Base-by-base conservation (phyloP, 2,888 invertebrate genomes). In the Mesopsocus fuscifrons region DNA sequence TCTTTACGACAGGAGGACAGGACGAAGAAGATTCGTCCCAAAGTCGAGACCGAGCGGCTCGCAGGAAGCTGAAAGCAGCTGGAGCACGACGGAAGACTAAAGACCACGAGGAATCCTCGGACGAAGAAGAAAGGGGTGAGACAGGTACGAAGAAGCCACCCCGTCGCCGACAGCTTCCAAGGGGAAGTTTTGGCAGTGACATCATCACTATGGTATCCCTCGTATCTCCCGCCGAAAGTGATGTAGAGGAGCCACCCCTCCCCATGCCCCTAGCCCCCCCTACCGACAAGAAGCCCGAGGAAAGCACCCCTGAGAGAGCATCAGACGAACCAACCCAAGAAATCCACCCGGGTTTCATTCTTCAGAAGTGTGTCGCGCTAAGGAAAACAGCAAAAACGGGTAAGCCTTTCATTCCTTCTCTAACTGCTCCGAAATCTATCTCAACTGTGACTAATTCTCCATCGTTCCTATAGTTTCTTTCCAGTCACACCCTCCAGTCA, bases 151-250 rank as follows among this genome's bases (percentile, higher is more conserved):
- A 48, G 44, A 46, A 44, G 30, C 41, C 45, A 8, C 21, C 47
- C 4, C 32, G 56, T 43, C 52, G 55, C 33, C 53, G 56, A 3
- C 52, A 54, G 3, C 51, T 41, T 5, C 33, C 31, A 6, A 18
- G 53, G 18, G 50, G 52, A 31, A n/a, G n/a, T n/a, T n/a, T n/a
- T n/a, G 58, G 55, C 3, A 52, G 53, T 2, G 67, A 66, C 33
- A 62, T 77, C 26, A 67, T 74, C 1, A 77, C 77, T 0, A 69
- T 77, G 66, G 74, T 77, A 0, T 76, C 76, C 0, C 57, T 77
- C 34, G 62, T 76, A 3, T 75, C 74, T 52, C 73, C 76, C 1
- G 69, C 71, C 15, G 72, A 69, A 31, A 75, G 74, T 52, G 76
- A 76, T 44, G 67, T 65, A 16, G 74, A 66, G 9, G 64, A 64